A percentile compares a stretch with the other conserved stretches of the same genome.
phyloP scores from a whole-genome alignment of 2,888 invertebrate species.

The Brenthis ino region DNA sequence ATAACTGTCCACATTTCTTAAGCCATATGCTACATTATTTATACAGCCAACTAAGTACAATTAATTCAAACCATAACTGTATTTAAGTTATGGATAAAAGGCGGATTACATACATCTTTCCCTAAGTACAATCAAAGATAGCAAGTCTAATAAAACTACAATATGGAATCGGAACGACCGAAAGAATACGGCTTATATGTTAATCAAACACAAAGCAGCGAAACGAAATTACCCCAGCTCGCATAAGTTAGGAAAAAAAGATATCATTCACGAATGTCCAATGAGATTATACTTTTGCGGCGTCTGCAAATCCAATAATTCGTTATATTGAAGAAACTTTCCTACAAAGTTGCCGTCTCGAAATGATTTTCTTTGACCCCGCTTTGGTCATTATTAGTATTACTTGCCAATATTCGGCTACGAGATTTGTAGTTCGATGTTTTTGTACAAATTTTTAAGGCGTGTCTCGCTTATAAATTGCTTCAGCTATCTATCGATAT shows the following conservation, averaged over 20 bases:
- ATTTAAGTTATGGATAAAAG: neutral
- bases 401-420: slow-evolving; percentile 57
- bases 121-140: slow-evolving; percentile 15
- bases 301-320: slow-evolving; percentile 74
- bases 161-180: slow-evolving; percentile 30
- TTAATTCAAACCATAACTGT: neutral
- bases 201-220: slow-evolving; percentile 46
- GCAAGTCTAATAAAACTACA: slow-evolving; percentile 32
- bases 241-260: slow-evolving; percentile 51
- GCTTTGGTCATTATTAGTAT: slow-evolving; percentile 64
- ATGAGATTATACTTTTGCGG: slow-evolving; percentile 58
- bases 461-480: slow-evolving; percentile 2
- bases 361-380: slow-evolving; percentile 72
- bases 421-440: slow-evolving; percentile 35
- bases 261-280: slow-evolving; percentile 63
- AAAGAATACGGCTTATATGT: slow-evolving; percentile 42
- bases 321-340: slow-evolving; percentile 76
- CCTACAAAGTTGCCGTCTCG: slow-evolving; percentile 61
- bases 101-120: neutral
- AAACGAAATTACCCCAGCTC: slow-evolving; percentile 46
- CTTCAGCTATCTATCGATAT: neutral
- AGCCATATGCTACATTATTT: neutral
- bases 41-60: neutral
- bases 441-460: slow-evolving; percentile 22
- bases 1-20: too few species aligned